Evolutionary conservation across 2,888 invertebrate species (phyloP).

Genomic region (Macrophya alboannulata): DNA sequence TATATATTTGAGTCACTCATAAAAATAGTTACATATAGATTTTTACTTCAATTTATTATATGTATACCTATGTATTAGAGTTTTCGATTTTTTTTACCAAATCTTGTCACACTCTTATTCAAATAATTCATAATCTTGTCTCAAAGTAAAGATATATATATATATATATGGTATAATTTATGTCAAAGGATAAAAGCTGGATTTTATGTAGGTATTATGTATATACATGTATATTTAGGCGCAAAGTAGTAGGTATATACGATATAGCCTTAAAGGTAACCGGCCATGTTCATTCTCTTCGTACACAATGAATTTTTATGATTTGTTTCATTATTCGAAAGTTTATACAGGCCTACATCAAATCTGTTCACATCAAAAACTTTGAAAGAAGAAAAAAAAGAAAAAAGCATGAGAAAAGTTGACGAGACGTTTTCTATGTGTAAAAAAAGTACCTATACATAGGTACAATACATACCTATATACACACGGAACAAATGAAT

Average conservation of each 20-base stretch:
- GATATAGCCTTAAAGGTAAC: background rate
- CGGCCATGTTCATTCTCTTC: background rate
- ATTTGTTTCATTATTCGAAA: background rate
- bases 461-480: no score
- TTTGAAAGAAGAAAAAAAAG: background rate
- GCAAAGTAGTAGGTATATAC: background rate
- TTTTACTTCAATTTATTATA: no score
- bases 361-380: background rate
- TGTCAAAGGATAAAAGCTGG: background rate
- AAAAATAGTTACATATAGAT: conserved; percentile 27
- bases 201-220: background rate
- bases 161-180: background rate
- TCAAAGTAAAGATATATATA: background rate
- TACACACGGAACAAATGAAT: no score
- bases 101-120: background rate
- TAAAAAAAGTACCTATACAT: no score
- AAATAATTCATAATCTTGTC: background rate
- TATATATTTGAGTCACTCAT: background rate
- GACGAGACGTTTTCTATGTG: background rate
- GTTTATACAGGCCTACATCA: background rate
- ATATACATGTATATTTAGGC: no score
- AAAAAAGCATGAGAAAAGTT: no score
- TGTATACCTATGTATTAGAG: background rate
- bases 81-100: background rate
- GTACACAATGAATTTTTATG: conserved; percentile 3